Conservation (phyloP, 92 coral and sea anemone species). For the Pocillopora grandis region DNA sequence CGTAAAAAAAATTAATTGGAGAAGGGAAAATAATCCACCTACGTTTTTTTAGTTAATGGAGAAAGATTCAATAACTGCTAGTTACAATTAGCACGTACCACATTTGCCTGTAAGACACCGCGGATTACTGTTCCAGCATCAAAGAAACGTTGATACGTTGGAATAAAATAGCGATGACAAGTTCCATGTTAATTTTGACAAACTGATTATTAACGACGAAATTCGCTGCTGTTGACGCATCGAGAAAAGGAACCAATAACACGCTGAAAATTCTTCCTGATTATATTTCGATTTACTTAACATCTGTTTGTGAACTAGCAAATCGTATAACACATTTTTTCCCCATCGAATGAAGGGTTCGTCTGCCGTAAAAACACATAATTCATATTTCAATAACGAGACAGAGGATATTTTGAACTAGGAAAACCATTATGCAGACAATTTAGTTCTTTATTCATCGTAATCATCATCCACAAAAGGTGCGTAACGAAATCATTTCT, state of each 20-base stretch:
- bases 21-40: neutral
- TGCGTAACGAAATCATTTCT: no score
- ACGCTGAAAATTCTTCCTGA: neutral
- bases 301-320: neutral
- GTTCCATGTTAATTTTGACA: constrained; percentile 7
- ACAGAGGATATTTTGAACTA: neutral
- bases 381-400: neutral
- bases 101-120: neutral
- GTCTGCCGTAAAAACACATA: neutral
- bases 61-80: neutral
- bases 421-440: neutral
- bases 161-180: neutral
- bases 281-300: neutral
- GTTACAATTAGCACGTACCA: constrained; percentile 10
- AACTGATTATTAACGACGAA: constrained; percentile 23
- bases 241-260: constrained; percentile 14
- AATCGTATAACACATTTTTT: neutral
- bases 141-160: neutral
- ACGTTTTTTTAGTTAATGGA: neutral
- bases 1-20: neutral
- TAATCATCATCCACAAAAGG: no score
- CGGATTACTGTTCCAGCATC: neutral
- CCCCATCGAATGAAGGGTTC: neutral
- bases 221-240: neutral
- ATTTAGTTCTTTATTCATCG: no score